Evolutionary conservation across 2,113 vertebrate genomes (phyloP), one percentile per base, ranked within the genome.

Genomic region (Boleophthalmus pectinirostris): DNA sequence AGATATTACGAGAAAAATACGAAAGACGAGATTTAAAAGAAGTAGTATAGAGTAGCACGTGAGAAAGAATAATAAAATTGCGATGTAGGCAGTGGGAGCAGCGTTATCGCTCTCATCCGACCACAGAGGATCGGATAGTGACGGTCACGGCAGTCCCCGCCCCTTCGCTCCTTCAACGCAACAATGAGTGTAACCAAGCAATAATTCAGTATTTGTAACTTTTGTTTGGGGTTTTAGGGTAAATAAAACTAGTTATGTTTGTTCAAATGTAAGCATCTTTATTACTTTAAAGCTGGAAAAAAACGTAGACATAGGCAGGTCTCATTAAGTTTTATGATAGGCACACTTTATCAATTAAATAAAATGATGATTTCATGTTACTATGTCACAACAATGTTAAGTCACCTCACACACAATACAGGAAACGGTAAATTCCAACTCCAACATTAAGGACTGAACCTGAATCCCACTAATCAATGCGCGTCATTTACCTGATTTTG

Each of bases 131-230:
- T 70, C 12, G 51, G 85, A 65, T 67, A 81, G 89, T 86, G 80
- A 68, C 74, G 69, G 82, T 78, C 83, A 81, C 74, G 6, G 58
- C 54, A 25, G 24, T 86, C 89, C 81, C 89, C 90, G 87, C 89
- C 88, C 87, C 87, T 73, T 73, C 69, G 35, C 56, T 76, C 43
- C 75, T 2, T 43, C 8, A 69, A 23, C 54, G 33, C 67, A 3
- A 71, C 23, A 70, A 72, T 29, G 47, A 70, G n/a, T 63, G 24
- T 60, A 6, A 51, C 4, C 10, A 9, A 72, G 49, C 45, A 63
- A 21, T 8, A n/a, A 54, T 10, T 54, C 7, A 54, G 35, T 68
- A 47, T 63, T 9, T 16, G n/a, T 1, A 45, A 68, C 20, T 71
- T 11, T 45, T 29, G 56, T 3, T 1, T 58, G 4, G 24, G 21